Percentiles rank a stretch among this genome's conserved stretches.
Evolutionary conservation across 2,113 vertebrate species (phyloP).

Genomic region (Mus spicilegus): DNA sequence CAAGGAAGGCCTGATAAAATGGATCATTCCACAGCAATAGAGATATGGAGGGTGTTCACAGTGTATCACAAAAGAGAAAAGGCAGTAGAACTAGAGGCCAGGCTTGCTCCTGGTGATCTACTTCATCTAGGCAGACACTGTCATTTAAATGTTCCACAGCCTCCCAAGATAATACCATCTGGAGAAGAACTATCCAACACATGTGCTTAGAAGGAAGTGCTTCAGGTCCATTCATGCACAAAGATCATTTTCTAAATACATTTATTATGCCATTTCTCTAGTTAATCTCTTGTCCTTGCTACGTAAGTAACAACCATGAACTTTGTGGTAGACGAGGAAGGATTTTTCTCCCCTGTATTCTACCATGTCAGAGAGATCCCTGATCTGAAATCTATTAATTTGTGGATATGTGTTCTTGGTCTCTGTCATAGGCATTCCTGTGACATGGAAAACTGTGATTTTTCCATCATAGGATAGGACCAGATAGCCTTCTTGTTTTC

Average conservation of each 20-base stretch:
- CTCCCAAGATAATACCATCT: neutral
- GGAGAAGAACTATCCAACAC: neutral
- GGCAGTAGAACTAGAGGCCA: neutral
- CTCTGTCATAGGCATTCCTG: neutral
- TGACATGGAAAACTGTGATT: neutral
- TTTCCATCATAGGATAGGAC: neutral
- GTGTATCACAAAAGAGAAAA: neutral
- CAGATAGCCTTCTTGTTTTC: neutral
- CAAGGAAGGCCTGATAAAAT: neutral
- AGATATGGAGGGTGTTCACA: neutral
- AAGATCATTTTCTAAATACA: neutral
- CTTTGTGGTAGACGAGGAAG: neutral
- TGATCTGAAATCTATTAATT: neutral
- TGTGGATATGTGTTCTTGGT: neutral
- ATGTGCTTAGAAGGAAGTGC: neutral
- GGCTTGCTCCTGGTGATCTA: neutral
- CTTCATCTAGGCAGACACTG: neutral
- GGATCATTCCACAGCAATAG: neutral
- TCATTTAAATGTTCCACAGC: neutral
- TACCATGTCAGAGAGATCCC: neutral
- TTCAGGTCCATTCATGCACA: neutral
- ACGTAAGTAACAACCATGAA: neutral
- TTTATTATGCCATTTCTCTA: neutral
- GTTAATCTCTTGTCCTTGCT: neutral
- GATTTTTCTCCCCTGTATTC: neutral